Evolutionary conservation across 1,140 invertebrate genomes (phyloP), one percentile per base, ranked within the genome.

Genomic region (Cherax quadricarinatus): DNA sequence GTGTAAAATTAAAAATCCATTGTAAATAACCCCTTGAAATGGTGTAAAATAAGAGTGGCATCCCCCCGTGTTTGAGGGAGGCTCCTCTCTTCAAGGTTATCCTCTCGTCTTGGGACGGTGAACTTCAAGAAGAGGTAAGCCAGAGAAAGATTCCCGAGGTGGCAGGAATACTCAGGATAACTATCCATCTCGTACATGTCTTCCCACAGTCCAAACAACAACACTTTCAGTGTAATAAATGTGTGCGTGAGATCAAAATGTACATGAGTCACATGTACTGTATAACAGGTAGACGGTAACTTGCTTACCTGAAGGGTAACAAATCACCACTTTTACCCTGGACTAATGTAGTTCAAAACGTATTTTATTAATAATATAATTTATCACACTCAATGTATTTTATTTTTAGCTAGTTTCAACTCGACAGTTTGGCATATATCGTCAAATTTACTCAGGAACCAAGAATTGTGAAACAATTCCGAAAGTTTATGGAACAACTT

Each of bases 21-120:
- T 60, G 9, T 83, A 53, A 48, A 16, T 48, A 83, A 57, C 81
- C 24, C 81, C n/a, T 51, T 83, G 57, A 83, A 83, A 83, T 83
- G 81, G 81, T 83, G 81, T 83, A 83, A 83, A 83, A 83, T 83
- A 83, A 24, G 49, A 83, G 81, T 48, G 81, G 81, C 51, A 83
- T 53, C 81, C 51, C 51, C 81, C 51, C 24, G 81, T 83, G 81
- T 60, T 53, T 51, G 48, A 60, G 81, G 81, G 81, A 83, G 81
- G 51, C 81, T 57, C 81, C 81, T 83, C 81, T 83, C 81, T 60
- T 75, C 81, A 83, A 83, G 81, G 81, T 83, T 83, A 75, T 30
- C 51, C 57, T 60, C 51, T 83, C 81, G 81, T 83, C 81, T 83
- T 83, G 81, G 81, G 57, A 60, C 81, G 51, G 18, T 60, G 21